These are phyloP conservation scores for Schizopygopsis pylzovi DNA, from an alignment of 2,797 vertebrate genomes.

Conservation along the genomic window DNA sequence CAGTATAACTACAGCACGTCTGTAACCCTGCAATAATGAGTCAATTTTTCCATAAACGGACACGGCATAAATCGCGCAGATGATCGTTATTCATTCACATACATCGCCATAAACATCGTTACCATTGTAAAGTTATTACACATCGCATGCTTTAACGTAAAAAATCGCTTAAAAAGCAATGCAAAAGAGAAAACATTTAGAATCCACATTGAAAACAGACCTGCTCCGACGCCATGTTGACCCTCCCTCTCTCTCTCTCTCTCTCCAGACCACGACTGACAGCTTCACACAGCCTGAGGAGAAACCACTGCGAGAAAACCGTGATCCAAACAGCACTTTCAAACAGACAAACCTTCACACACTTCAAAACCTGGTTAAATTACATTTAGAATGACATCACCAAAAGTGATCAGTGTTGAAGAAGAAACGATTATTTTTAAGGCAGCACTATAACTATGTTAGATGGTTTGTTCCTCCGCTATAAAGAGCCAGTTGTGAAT, in stretches of 20 bases:
- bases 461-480: slow-evolving; percentile 56
- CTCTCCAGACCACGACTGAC: slow-evolving; percentile 53
- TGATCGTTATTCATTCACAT: neutral
- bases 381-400: no score
- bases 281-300: slow-evolving; percentile 59
- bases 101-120: neutral
- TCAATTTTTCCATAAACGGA: neutral
- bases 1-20: neutral
- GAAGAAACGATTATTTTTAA: neutral
- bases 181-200: slow-evolving; percentile 52
- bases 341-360: neutral
- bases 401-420: neutral
- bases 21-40: slow-evolving; percentile 6
- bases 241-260: slow-evolving; percentile 69
- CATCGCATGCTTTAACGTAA: neutral
- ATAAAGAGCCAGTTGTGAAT: slow-evolving; percentile 19
- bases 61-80: neutral
- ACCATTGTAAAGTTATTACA: neutral
- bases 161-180: neutral
- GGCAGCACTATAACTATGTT: no score
- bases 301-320: slow-evolving; percentile 64
- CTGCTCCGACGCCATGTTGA: slow-evolving; percentile 86
- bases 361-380: no score
- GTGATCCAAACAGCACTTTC: neutral
- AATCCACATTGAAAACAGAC: slow-evolving; percentile 73